Evolutionary conservation across 1,140 invertebrate species (phyloP), one percentile per base, ranked within the genome.

Genomic region (Diplogasteroides magnus): DNA sequence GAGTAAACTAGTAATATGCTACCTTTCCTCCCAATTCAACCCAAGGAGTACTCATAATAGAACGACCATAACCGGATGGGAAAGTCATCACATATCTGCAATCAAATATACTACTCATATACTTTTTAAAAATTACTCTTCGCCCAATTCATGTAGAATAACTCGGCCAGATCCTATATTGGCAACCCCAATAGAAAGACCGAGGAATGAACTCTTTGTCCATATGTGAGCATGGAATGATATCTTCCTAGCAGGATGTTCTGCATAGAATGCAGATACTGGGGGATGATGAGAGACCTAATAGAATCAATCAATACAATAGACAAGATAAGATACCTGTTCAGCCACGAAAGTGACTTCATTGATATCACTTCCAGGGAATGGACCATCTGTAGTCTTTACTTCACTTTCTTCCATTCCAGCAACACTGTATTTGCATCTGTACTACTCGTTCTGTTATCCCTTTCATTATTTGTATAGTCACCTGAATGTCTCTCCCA

Each of bases 271-370:
- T 23, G 86, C 86, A 48, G 86, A 87, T 63, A 87, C 85, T 82
- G 96, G 96, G 14, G 96, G 97, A 87, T 98, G 96, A 87, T 99
- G 96, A 13, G 93, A 97, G 2, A 99, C 96, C 70, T 48, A 48
- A 11, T 19, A 48, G 6, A 48, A 11, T 19, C 37, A 48, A 48
- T 6, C 6, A 19, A 6, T 48, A 48, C 37, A 6, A 19, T 48
- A 48, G 6, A 6, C 37, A 48, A 48, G 37, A 48, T 48, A 14
- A 6, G 2, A n/a, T 57, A 72, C 70, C 86, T 98, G 96, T 85
- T 98, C 96, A 1, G 95, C 94, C 70, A 95, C 88, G 85, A 97
- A 98, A 0, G 78, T 83, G 15, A 87, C 69, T 37, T 82, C 79
- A 69, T 83, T 82, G 19, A 64, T 64, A 32, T 80, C 79, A 23